Percentiles rank a stretch among this genome's conserved stretches.
These are phyloP conservation scores for Astropecten irregularis DNA, from an alignment of 53 echinoderm and acorn worm genomes.

Conservation along the genomic window DNA sequence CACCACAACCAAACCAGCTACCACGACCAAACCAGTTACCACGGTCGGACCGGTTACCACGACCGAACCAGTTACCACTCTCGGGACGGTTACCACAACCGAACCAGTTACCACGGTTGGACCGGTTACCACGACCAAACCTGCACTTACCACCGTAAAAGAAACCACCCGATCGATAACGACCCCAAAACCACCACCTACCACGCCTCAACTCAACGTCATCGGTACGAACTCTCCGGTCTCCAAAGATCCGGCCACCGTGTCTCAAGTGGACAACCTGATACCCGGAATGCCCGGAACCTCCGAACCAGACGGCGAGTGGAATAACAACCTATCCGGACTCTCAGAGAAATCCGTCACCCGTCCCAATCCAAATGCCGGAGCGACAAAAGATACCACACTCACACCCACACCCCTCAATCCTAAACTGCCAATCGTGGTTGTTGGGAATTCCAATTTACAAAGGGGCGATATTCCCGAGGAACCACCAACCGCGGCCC, in stretches of 20 bases:
- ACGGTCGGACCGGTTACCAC: constrained; percentile 22
- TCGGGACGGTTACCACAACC: neutral
- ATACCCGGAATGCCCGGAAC: constrained; percentile 15
- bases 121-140: neutral
- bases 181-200: neutral
- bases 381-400: neutral
- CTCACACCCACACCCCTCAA: neutral
- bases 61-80: neutral
- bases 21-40: constrained; percentile 3
- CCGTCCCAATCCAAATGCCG: neutral
- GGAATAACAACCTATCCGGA: constrained; percentile 36
- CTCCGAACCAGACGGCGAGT: neutral
- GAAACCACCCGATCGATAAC: neutral
- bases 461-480: constrained; percentile 28
- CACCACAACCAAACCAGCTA: neutral
- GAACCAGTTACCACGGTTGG: constrained; percentile 2
- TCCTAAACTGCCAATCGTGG: neutral
- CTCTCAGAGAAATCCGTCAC: constrained; percentile 15
- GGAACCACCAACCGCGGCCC: neutral
- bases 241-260: neutral
- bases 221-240: neutral
- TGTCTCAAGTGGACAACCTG: neutral
- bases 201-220: neutral
- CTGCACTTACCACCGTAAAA: neutral
- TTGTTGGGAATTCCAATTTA: neutral